Percentiles rank a stretch among this genome's conserved stretches.
Conservation (phyloP, 2,113 vertebrate genomes). For the Typhlomys cinereus region DNA sequence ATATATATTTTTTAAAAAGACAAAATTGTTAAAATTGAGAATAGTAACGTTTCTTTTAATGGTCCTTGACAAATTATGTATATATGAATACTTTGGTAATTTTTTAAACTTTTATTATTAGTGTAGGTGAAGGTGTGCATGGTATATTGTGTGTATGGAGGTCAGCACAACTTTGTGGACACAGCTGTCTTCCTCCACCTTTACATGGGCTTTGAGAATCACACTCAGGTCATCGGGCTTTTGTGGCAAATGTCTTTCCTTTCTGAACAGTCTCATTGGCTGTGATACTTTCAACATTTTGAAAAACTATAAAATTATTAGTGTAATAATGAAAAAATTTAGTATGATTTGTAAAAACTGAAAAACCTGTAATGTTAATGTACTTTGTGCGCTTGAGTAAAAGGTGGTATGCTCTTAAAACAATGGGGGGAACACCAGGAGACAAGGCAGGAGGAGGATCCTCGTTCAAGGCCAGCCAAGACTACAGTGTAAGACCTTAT, state of each 20-base stretch:
- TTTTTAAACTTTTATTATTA: no score
- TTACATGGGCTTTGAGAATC: no score
- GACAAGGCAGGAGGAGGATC: not conserved
- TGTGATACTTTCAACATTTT: not conserved
- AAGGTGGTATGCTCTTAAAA: not conserved
- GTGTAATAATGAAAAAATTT: not conserved
- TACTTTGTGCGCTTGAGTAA: not conserved
- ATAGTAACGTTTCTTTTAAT: not conserved
- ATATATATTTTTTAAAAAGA: not conserved
- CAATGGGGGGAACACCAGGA: not conserved
- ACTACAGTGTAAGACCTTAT: not conserved
- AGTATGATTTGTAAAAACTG: not conserved
- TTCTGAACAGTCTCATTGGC: no score
- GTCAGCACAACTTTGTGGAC: no score
- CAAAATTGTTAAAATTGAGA: not conserved
- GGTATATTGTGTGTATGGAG: no score
- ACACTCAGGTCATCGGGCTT: no score
- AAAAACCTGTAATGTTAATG: no score
- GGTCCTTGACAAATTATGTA: not conserved
- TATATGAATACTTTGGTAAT: not conserved
- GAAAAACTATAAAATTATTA: not conserved
- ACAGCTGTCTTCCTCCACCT: no score
- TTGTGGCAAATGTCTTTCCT: no score
- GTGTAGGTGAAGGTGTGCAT: no score
- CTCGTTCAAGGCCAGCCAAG: not conserved